Evolutionary conservation across 2,888 invertebrate genomes (phyloP), one percentile per base, ranked within the genome.

Genomic region (Fabriciana adippe): DNA sequence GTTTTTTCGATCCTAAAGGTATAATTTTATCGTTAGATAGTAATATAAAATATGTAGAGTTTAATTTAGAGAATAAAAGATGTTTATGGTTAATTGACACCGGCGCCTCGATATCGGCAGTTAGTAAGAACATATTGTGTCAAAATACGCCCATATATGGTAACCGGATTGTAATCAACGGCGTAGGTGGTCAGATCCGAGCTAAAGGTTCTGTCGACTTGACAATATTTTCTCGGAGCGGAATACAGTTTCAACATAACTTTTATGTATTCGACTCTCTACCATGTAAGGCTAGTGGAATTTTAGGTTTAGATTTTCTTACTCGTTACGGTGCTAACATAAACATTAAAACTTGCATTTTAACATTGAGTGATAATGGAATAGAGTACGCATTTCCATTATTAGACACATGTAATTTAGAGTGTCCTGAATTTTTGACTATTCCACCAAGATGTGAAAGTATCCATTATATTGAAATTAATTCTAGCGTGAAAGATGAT

Each of bases 11-110:
- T 41, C 56, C 56, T 56, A 56, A 56, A 56, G 56, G 56, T 41
- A 6, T 56, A 56, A 56, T 56, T 56, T 56, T 56, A 56, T 56
- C 56, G 35, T 56, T 56, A 56, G 56, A 56, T 56, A 56, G 56
- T 56, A 35, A 56, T 56, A 56, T 56, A 56, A 56, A 56, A 41
- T 56, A 56, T 6, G 56, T 56, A 56, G 15, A 57, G n/a, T 54
- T 54, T 54, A 16, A 54, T 54, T 31, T 31, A 31, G 31, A 31
- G 31, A 3, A 56, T 56, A 56, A 35, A 13, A 56, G 41, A 41
- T 56, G n/a, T 56, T 41, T 56, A 56, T 56, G 15, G 15, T 56
- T 56, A 56, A 56, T 56, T 56, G 56, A 56, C 56, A 56, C 56
- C 15, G 56, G 56, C n/a, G 56, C 56, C 15, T 56, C 56, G 14